Evolutionary conservation across 2,113 vertebrate species (phyloP).

Genomic region (Ardeotis arabs): DNA sequence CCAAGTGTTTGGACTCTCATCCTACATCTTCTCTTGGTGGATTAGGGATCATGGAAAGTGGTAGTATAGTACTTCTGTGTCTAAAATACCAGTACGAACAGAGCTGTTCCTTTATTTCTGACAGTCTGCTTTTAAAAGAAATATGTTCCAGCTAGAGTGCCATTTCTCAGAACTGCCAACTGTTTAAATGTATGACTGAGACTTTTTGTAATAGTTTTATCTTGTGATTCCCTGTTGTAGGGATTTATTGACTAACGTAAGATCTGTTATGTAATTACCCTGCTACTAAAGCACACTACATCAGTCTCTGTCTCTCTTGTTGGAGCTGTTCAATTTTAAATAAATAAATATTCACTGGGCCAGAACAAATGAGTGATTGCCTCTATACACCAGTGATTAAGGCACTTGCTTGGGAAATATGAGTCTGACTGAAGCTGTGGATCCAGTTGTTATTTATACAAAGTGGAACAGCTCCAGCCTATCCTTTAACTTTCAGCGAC

Average conservation of each 20-base stretch:
- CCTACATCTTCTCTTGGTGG: not conserved
- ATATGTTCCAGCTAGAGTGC: not conserved
- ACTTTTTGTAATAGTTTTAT: slow-evolving; percentile 57
- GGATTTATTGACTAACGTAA: slow-evolving; percentile 60
- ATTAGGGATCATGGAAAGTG: not conserved
- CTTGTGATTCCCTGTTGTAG: slow-evolving; percentile 39
- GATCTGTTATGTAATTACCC: slow-evolving; percentile 60
- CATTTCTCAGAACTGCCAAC: slow-evolving; percentile 8
- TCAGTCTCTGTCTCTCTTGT: slow-evolving; percentile 31
- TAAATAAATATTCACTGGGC: slow-evolving; percentile 55
- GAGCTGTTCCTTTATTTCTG: not conserved
- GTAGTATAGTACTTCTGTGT: not conserved
- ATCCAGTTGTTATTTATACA: not conserved
- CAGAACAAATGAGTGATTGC: slow-evolving; percentile 56
- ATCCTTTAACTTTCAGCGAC: not conserved
- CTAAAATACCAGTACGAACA: not conserved
- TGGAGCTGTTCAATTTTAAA: slow-evolving; percentile 53
- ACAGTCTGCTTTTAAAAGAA: not conserved
- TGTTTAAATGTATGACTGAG: slow-evolving; percentile 36
- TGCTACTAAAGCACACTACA: slow-evolving; percentile 25
- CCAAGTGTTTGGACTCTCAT: not conserved
- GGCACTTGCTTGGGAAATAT: slow-evolving; percentile 4
- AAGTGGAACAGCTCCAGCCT: not conserved
- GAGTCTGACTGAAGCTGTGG: not conserved
- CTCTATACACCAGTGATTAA: slow-evolving; percentile 23